Base-by-base conservation (phyloP, 2,888 invertebrate genomes). In the Tridacna crocea region DNA sequence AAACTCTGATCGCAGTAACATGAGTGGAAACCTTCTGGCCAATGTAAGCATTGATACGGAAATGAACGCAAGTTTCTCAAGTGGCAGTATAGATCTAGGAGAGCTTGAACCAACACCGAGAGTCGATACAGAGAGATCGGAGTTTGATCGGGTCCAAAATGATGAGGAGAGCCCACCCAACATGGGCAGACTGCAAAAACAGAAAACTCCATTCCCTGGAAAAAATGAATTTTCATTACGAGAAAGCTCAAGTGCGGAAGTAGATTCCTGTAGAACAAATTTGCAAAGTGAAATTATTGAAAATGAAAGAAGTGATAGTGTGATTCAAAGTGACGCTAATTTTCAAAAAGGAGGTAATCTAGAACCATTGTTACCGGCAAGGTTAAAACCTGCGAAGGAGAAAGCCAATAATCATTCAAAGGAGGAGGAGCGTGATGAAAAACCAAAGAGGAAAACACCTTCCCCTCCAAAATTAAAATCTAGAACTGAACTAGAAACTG, bases 341-440 rank as follows among this genome's bases (percentile, higher is more conserved):
- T 22, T 11, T 70, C 48, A 75, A 51, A 65, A 19, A 46, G n/a
- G 46, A 46, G 46, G 46, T 36, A 26, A 66, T n/a, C 15, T 86
- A 19, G 96, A 96, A 91, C 96, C 96, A 19, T 93, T 96, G 77
- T 94, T 96, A 89, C 96, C 96, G 72, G 96, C 96, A 75, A 95
- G 96, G 87, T 93, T 96, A 88, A 95, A 96, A 85, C 95, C 95
- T 86, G 95, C 95, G 87, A 96, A 96, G 94, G 96, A 96, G 93
- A 96, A 96, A 89, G 95, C 95, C 83, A 96, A 96, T 93, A 95
- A 95, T 91, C 96, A 96, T 91, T 95, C 95, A 76, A 96, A 96
- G 92, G 96, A 96, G 65, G 96, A 97, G 88, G 97, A 97, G 93
- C 95, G 96, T 93, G 96, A 96, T n/a, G 79, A 83, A 47, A 80